phyloP scores from a whole-genome alignment of 2,888 invertebrate species.

The Apotomis capreana region DNA sequence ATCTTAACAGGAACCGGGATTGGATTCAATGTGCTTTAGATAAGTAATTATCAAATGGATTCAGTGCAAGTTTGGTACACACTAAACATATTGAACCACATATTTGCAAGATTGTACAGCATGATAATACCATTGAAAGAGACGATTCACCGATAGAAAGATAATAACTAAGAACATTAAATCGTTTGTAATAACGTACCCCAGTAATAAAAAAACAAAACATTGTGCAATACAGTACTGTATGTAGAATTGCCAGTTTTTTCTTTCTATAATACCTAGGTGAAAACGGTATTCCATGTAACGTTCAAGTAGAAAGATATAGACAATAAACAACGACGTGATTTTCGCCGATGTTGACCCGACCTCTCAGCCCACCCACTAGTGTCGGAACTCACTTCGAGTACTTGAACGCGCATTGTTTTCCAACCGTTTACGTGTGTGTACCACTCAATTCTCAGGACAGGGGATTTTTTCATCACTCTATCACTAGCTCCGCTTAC shows the following conservation, averaged over 20 bases:
- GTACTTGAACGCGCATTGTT: conserved; percentile 59
- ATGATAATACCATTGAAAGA: no score
- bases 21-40: conserved; percentile 27
- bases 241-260: no score
- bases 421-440: conserved; percentile 49
- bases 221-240: no score
- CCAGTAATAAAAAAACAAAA: no score
- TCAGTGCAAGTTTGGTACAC: not conserved
- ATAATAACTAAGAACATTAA: no score
- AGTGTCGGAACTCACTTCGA: conserved; percentile 49
- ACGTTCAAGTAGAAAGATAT: no score
- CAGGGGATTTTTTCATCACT: conserved; percentile 52
- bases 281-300: no score
- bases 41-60: conserved; percentile 9
- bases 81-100: not conserved
- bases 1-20: conserved; percentile 25
- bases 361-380: conserved; percentile 48
- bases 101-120: no score
- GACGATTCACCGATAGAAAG: no score
- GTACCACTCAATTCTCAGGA: conserved; percentile 53
- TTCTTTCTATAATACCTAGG: no score
- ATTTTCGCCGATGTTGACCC: conserved; percentile 43
- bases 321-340: not conserved
- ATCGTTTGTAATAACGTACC: no score
- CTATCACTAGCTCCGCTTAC: conserved; percentile 30